A percentile compares a stretch with the other conserved stretches of the same genome.
These are phyloP conservation scores for Platycercus adscitus DNA, from an alignment of 2,113 vertebrate genomes.

Conservation along the genomic window DNA sequence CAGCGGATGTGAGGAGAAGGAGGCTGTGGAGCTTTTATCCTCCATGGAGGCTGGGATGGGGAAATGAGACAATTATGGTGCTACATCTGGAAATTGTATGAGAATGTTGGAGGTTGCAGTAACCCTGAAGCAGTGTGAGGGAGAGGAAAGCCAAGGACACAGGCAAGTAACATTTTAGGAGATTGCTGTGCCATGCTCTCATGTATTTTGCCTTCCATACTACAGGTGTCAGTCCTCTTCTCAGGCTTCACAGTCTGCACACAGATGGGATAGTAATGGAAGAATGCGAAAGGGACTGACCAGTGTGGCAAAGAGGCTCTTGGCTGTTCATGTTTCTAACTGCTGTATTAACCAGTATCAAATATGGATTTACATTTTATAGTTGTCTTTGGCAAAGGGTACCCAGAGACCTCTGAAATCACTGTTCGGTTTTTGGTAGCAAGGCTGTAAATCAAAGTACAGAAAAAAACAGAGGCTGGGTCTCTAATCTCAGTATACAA, in stretches of 20 bases:
- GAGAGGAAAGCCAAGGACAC: background rate
- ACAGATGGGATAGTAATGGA: background rate
- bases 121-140: background rate
- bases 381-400: background rate
- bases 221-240: background rate
- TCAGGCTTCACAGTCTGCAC: accelerated
- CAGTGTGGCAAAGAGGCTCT: background rate
- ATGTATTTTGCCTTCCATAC: background rate
- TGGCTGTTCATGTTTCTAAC: background rate
- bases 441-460: background rate
- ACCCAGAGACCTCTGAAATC: background rate
- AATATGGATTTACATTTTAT: background rate
- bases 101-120: background rate
- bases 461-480: background rate
- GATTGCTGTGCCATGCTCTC: background rate
- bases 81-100: background rate
- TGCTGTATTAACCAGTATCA: background rate
- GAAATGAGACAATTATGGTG: background rate
- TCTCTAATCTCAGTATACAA: background rate
- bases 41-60: background rate
- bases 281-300: background rate
- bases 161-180: background rate
- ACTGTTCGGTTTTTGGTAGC: background rate
- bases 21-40: background rate
- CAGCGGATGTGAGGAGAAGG: background rate